These are phyloP conservation scores for Megaceryle alcyon DNA, from an alignment of 2,797 vertebrate species.

Conservation along the genomic window DNA sequence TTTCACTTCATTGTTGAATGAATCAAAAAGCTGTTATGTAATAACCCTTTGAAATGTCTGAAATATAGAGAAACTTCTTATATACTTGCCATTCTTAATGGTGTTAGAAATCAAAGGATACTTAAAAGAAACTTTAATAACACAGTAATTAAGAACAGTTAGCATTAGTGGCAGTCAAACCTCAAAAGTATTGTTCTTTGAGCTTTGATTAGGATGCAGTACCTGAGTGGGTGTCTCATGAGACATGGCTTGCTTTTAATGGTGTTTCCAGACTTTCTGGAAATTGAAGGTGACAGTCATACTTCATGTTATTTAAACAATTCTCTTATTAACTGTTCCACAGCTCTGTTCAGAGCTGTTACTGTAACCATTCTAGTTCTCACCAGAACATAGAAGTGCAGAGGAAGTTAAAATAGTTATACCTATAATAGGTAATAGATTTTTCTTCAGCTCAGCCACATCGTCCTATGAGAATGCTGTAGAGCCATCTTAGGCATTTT, in stretches of 20 bases:
- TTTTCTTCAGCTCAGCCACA: background rate
- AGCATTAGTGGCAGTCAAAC: background rate
- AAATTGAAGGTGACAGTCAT: background rate
- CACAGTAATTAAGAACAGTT: background rate
- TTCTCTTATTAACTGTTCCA: background rate
- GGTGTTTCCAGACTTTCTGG: background rate
- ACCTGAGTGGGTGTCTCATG: constrained; percentile 13
- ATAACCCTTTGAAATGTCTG: constrained; percentile 46
- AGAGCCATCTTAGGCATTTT: background rate
- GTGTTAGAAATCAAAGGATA: constrained; percentile 36
- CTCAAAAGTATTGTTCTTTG: background rate
- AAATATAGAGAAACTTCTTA: constrained; percentile 7
- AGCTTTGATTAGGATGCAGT: constrained; percentile 7
- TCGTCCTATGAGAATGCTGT: background rate
- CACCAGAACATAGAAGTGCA: background rate
- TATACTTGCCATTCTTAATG: background rate
- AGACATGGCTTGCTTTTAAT: background rate
- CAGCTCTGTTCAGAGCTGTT: background rate
- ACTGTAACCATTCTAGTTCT: background rate
- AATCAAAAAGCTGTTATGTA: background rate
- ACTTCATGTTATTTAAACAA: background rate
- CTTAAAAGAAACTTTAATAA: constrained; percentile 25
- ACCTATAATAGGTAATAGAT: background rate
- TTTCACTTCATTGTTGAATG: constrained; percentile 3
- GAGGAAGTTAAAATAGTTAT: background rate